phyloP scores from a whole-genome alignment of 2,888 invertebrate genomes.

The Lithophane ornitopus region DNA sequence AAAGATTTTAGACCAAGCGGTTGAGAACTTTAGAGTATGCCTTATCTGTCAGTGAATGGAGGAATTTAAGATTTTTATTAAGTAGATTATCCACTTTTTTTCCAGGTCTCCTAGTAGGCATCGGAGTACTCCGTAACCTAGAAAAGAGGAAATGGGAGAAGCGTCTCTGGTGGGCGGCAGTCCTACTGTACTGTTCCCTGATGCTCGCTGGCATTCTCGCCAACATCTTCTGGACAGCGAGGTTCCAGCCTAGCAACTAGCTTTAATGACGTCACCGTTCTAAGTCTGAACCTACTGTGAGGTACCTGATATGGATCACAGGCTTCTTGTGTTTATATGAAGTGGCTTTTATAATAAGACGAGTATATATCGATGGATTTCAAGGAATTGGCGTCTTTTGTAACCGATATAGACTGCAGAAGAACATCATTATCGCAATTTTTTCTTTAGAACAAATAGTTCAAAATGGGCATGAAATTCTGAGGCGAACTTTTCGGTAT shows the following conservation, averaged over 20 bases:
- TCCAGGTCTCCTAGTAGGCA: conserved; percentile 95
- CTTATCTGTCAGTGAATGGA: too few species aligned
- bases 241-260: conserved; percentile 60
- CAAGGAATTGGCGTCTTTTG: too few species aligned
- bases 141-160: conserved; percentile 95
- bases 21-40: too few species aligned
- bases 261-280: conserved; percentile 28
- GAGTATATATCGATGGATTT: neutral
- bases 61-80: too few species aligned
- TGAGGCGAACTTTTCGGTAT: neutral
- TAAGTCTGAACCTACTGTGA: conserved; percentile 50
- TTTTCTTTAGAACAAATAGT: neutral
- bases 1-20: too few species aligned
- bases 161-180: conserved; percentile 95
- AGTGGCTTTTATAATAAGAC: conserved; percentile 15
- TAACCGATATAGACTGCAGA: neutral
- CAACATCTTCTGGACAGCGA: conserved; percentile 92
- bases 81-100: conserved; percentile 33
- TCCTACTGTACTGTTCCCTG: conserved; percentile 92
- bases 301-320: conserved; percentile 54
- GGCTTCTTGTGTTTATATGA: conserved; percentile 36
- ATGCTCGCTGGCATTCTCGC: conserved; percentile 94
- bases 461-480: neutral
- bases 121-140: conserved; percentile 95
- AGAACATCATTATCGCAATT: neutral